A percentile compares a stretch with the other conserved stretches of the same genome.
phyloP scores from a whole-genome alignment of 2,113 vertebrate species.

The Ranitomeya variabilis region DNA sequence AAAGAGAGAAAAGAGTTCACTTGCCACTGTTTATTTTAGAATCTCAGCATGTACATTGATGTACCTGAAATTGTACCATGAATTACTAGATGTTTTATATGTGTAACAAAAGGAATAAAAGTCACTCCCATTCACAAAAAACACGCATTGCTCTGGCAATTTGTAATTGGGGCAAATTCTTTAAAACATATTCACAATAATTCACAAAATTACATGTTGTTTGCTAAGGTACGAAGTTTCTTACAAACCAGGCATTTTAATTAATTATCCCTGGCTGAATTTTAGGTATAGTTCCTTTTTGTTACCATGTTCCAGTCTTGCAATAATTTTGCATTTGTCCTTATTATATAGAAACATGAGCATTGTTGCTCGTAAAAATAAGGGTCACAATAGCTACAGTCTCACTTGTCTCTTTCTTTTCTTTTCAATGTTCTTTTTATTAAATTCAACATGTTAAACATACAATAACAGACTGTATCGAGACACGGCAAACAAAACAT shows the following conservation, averaged over 20 bases:
- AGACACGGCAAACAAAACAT: no score
- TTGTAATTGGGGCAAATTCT: not conserved
- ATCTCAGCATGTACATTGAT: constrained; percentile 14
- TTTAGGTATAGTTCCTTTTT: not conserved
- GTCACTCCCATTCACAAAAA: not conserved
- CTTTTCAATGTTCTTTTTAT: no score
- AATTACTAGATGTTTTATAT: constrained; percentile 23
- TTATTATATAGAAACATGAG: not conserved
- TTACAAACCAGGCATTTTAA: not conserved
- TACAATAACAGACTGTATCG: no score
- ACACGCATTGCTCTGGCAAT: constrained; percentile 2
- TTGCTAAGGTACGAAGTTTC: constrained; percentile 3
- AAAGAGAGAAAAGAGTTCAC: not conserved
- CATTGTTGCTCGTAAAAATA: not conserved
- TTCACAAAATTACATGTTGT: constrained; percentile 5
- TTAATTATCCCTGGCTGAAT: not conserved
- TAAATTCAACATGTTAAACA: no score
- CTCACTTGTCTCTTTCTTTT: no score
- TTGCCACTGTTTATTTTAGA: constrained; percentile 16
- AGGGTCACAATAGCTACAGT: not conserved
- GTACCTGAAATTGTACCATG: not conserved
- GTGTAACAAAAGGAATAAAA: constrained; percentile 5
- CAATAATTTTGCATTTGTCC: not conserved
- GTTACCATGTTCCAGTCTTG: not conserved
- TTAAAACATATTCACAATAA: not conserved